A percentile compares a stretch with the other conserved stretches of the same genome.
These are phyloP conservation scores for Epistrophe grossulariae DNA, from an alignment of 2,888 invertebrate species.

Conservation along the genomic window DNA sequence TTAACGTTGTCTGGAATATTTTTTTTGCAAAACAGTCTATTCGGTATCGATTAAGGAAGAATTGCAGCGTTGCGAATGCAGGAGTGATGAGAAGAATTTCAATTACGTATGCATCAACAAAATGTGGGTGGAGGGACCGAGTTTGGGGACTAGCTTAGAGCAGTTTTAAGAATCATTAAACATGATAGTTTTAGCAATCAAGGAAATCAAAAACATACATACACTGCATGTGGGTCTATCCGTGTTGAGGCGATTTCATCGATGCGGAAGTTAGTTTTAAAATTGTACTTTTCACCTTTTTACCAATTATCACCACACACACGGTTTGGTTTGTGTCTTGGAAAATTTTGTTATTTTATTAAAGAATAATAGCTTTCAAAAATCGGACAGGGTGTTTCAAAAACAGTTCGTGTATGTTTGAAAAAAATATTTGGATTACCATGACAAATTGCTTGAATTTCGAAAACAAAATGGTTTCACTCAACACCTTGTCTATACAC, in stretches of 20 bases:
- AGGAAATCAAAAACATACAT: neutral
- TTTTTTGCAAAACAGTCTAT: constrained; percentile 20
- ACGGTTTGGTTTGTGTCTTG: neutral
- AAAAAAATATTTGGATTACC: too few relatives aligned
- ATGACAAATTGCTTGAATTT: too few relatives aligned
- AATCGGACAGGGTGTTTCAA: neutral
- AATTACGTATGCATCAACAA: constrained; percentile 34
- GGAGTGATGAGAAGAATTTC: constrained; percentile 53
- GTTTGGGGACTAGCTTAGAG: neutral
- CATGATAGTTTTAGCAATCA: neutral
- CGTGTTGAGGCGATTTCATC: too few relatives aligned
- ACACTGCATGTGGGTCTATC: too few relatives aligned
- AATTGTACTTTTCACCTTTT: neutral
- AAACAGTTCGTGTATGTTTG: too few relatives aligned
- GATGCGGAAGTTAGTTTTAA: neutral
- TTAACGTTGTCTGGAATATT: constrained; percentile 3
- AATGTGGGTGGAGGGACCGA: constrained; percentile 33
- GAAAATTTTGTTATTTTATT: neutral
- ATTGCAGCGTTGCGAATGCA: constrained; percentile 15
- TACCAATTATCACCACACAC: neutral
- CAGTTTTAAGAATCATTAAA: neutral
- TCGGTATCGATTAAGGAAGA: constrained; percentile 54
- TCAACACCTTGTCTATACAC: too few relatives aligned
- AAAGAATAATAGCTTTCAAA: neutral
- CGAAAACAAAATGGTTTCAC: too few relatives aligned